Conservation (phyloP, 2,797 vertebrate genomes). For the Bradypus variegatus region DNA sequence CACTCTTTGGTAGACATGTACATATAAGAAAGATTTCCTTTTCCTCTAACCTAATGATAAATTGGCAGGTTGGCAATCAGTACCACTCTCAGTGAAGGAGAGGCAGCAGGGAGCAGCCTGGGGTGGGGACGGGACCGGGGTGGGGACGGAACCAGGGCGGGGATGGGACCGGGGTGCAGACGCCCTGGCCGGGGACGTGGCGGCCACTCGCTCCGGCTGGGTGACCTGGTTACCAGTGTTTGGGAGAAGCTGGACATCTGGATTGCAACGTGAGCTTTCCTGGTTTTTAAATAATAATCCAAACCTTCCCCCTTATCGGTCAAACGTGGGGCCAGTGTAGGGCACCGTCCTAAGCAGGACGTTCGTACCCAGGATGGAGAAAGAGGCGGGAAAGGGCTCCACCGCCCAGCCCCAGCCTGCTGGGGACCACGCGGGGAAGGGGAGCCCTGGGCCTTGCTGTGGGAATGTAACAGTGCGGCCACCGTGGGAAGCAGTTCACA, state of each 20-base stretch:
- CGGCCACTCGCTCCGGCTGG: too few species aligned
- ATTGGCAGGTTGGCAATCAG: too few species aligned
- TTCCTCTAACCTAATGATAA: neutral
- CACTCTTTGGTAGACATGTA: neutral
- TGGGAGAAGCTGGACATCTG: neutral
- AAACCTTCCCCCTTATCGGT: too few species aligned
- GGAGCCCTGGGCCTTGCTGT: neutral
- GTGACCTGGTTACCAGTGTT: too few species aligned
- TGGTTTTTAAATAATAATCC: neutral
- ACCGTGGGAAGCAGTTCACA: neutral
- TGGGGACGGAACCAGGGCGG: fast-evolving
- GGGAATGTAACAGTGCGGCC: neutral
- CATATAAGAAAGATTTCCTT: neutral
- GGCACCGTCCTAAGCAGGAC: neutral
- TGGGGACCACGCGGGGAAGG: neutral
- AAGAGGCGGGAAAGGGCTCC: too few species aligned
- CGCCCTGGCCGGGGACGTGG: neutral
- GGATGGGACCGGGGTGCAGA: fast-evolving
- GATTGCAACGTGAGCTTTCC: neutral
- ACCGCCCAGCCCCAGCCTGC: fast-evolving
- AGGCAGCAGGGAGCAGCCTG: fast-evolving
- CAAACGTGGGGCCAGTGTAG: neutral
- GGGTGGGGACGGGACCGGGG: fast-evolving
- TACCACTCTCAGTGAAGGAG: neutral
- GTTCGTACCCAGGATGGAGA: neutral